Evolutionary conservation across 2,888 invertebrate species (phyloP).

Genomic region (Agonopterix heracliana): DNA sequence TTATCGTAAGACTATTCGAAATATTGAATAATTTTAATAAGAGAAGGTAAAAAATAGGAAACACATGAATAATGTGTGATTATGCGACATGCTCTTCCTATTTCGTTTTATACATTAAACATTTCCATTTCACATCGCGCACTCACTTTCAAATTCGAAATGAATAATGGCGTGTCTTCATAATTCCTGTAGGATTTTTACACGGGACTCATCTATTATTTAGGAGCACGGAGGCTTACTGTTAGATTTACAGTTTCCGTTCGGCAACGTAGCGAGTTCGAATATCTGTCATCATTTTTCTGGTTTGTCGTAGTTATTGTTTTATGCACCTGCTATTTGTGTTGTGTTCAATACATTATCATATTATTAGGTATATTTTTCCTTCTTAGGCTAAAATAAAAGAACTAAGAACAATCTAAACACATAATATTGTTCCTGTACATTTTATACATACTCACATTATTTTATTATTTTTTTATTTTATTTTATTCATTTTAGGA

Average conservation of each 20-base stretch:
- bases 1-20: too few species aligned
- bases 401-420: too few species aligned
- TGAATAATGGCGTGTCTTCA: slow-evolving; percentile 56
- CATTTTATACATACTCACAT: too few species aligned
- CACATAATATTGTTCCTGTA: too few species aligned
- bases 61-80: too few species aligned
- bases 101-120: slow-evolving; percentile 1
- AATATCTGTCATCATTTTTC: slow-evolving; percentile 27
- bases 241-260: slow-evolving; percentile 58
- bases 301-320: slow-evolving; percentile 20
- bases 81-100: not conserved
- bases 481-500: too few species aligned
- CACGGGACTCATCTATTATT: slow-evolving; percentile 59
- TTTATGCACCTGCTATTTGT: not conserved
- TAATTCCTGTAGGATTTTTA: slow-evolving; percentile 54
- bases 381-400: too few species aligned
- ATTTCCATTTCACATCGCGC: slow-evolving; percentile 8
- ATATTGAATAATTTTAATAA: too few species aligned
- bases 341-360: not conserved
- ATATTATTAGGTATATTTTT: too few species aligned
- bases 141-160: slow-evolving; percentile 39
- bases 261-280: slow-evolving; percentile 23
- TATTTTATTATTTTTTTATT: too few species aligned
- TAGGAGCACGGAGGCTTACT: slow-evolving; percentile 45
- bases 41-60: too few species aligned